phyloP scores from a whole-genome alignment of 2,113 vertebrate species.

The Apodemus speciosus region DNA sequence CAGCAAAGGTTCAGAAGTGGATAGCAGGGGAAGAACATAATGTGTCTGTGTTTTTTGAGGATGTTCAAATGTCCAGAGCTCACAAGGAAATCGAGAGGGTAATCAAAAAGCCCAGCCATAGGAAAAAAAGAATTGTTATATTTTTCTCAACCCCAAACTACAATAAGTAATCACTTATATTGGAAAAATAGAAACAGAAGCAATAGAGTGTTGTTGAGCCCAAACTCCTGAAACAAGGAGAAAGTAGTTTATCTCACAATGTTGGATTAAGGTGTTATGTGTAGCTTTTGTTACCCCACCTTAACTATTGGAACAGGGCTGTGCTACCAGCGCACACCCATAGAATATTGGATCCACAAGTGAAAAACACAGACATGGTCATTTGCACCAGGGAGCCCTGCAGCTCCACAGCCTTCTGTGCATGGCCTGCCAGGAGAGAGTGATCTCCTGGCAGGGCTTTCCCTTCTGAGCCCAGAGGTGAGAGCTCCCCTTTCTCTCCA shows the following conservation, averaged over 20 bases:
- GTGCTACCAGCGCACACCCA: too few relatives aligned
- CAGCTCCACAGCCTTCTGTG: too few relatives aligned
- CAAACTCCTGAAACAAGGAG: background rate
- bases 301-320: too few relatives aligned
- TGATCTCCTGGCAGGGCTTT: too few relatives aligned
- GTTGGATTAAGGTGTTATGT: background rate
- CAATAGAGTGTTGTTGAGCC: background rate
- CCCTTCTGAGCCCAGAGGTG: too few relatives aligned
- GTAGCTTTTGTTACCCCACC: too few relatives aligned
- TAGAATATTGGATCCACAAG: too few relatives aligned
- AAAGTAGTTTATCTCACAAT: background rate
- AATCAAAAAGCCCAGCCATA: background rate
- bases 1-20: background rate
- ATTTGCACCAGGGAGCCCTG: too few relatives aligned
- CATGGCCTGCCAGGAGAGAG: too few relatives aligned
- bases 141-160: background rate
- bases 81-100: background rate
- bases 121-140: background rate
- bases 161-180: background rate
- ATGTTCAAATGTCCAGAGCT: background rate
- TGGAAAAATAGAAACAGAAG: background rate
- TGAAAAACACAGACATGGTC: too few relatives aligned
- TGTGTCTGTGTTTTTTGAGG: background rate
- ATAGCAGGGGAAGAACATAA: background rate
- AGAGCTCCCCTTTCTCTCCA: too few relatives aligned